Base-by-base conservation (phyloP, 2,797 vertebrate genomes). In the Novumbra hubbsi region DNA sequence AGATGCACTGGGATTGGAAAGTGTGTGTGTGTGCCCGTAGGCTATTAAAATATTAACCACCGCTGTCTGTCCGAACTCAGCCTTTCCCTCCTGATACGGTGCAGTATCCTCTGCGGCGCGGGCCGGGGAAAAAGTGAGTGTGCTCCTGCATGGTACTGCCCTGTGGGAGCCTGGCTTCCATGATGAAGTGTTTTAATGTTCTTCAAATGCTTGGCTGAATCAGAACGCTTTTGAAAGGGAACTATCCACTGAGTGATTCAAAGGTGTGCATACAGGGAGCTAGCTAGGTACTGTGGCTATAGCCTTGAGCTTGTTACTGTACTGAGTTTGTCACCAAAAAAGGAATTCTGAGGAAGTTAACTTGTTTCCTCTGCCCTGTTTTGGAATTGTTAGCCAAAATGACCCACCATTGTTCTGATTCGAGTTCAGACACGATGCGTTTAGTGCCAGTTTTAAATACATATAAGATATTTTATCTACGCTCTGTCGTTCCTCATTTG, bases 31-130 rank as follows among this genome's bases (percentile, higher is more conserved):
- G n/a, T n/a, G n/a, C n/a, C 92, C 92, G 89, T 87, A 90, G 92
- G 92, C 92, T 92, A 91, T 92, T 93, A 91, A 93, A 92, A 92
- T 91, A 92, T 93, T 92, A 93, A 93, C 88, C 91, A 93, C 91
- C 89, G 91, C 89, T 93, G 91, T 92, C 89, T 92, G 91, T 92
- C 90, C 92, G 87, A 91, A 88, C 88, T 91, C 87, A 90, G 90
- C 90, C 89, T 91, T 30, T 89, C 91, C 87, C 84, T 85, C 86
- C 85, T 87, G 85, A 90, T 92, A 88, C 90, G 90, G 90, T 89
- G 90, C 88, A 87, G 90, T 91, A 92, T 93, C 92, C 91, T 92
- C 91, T 85, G 88, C 86, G 91, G 90, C 92, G 73, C 80, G 87
- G 91, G 91, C 91, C 89, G 92, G 89, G 91, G 90, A 69, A 41